phyloP scores from a whole-genome alignment of 2,113 vertebrate species.

The Galbula dea region DNA sequence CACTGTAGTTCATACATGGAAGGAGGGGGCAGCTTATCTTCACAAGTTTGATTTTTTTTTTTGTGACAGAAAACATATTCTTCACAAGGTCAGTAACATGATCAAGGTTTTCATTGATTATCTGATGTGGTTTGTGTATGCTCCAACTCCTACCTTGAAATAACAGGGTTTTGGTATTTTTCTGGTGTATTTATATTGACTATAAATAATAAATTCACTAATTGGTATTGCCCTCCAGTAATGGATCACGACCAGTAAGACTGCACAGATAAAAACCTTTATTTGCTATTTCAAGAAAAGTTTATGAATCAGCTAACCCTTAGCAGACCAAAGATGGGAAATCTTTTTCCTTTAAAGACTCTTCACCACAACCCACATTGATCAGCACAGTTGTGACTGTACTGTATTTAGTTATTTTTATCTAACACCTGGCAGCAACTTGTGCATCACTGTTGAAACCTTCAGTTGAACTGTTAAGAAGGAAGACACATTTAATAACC shows the following conservation, averaged over 20 bases:
- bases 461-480: constrained; percentile 47
- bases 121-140: neutral
- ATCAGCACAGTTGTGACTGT: constrained; percentile 25
- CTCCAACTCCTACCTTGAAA: neutral
- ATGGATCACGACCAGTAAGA: neutral
- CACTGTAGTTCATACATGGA: neutral
- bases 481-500: constrained; percentile 28
- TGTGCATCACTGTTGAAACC: constrained; percentile 35
- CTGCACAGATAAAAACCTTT: neutral
- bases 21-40: neutral
- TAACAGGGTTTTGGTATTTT: neutral
- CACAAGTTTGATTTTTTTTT: neutral
- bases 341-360: constrained; percentile 8
- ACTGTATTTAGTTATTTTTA: constrained; percentile 47
- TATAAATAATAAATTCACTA: neutral
- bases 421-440: constrained; percentile 30
- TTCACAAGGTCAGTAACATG: neutral
- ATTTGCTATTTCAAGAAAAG: neutral
- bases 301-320: neutral
- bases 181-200: neutral
- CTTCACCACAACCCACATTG: neutral
- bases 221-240: neutral
- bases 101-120: neutral
- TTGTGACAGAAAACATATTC: neutral
- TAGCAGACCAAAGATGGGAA: neutral